Base-by-base conservation (phyloP, 1,140 invertebrate species). In the Geopemphigus sp. region DNA sequence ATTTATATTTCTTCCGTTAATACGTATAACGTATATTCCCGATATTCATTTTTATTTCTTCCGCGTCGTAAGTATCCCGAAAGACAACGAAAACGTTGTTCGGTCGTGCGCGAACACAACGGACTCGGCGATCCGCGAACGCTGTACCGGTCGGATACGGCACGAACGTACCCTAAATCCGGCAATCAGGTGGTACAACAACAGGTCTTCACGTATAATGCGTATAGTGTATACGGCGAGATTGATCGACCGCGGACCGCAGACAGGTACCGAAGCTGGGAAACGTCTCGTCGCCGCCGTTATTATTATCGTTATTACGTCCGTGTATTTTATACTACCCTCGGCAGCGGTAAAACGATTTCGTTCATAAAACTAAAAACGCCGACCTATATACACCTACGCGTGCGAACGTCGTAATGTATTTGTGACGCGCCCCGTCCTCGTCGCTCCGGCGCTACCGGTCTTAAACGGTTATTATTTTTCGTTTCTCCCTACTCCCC, bases 161-260 rank as follows among this genome's bases (percentile, higher is more conserved):
- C 22, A 53, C 47, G 66, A 70, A 70, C 66, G 66, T 70, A 53
- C 45, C 66, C 45, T 68, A 39, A 22, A 22, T 39, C 12, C 47
- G 3, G 47, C 66, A 53, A 47, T 70, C 66, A 70, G 66, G 66
- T 70, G 66, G 66, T 70, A 47, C 53, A 53, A 70, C 24, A 70
- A 70, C 66, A 70, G 22, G 66, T 70, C 45, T 19, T 19, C 5
- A 15, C 5, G 4, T 17, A 53, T 53, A 70, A 70, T 26, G 53
- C 47, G 17, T 29, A 53, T 53, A 11, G 0, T 47, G n/a, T 66
- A 24, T 15, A 47, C 12, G 32, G 32, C 17, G n/a, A 53, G 66
- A 70, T 53, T 53, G 66, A 70, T 70, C 66, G 26, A 53, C 50
- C 53, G 22, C 47, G 53, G 66, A 53, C 47, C 66, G 66, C 22